A percentile compares a stretch with the other conserved stretches of the same genome.
These are phyloP conservation scores for Labeo calbasu DNA, from an alignment of 2,797 vertebrate genomes.

Conservation along the genomic window DNA sequence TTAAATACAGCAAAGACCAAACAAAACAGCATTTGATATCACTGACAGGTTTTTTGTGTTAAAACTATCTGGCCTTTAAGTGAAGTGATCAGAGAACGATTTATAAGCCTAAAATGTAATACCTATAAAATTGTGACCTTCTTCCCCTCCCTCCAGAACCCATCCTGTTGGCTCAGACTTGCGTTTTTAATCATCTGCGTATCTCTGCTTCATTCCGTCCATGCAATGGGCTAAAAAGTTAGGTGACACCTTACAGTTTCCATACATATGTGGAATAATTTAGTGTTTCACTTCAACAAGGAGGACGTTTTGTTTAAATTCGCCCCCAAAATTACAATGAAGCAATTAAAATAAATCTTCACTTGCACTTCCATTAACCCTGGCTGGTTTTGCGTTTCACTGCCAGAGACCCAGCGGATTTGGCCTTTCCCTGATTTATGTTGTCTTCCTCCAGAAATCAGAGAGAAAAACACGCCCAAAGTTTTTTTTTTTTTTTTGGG, in stretches of 20 bases:
- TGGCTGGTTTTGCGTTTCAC: slow-evolving; percentile 73
- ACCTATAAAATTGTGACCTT: slow-evolving; percentile 25
- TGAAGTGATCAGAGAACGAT: slow-evolving; percentile 43
- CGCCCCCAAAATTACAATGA: slow-evolving; percentile 71
- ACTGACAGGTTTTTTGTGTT: slow-evolving; percentile 15
- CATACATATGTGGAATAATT: slow-evolving; percentile 73
- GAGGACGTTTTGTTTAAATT: slow-evolving; percentile 77
- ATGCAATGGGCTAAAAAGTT: slow-evolving; percentile 57
- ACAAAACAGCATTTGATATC: background rate
- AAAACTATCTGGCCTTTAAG: slow-evolving; percentile 42
- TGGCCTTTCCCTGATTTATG: slow-evolving; percentile 76
- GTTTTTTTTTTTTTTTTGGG: slow-evolving; percentile 56
- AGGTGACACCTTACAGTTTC: slow-evolving; percentile 70
- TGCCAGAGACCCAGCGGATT: slow-evolving; percentile 66
- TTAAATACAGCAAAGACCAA: background rate
- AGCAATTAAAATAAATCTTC: slow-evolving; percentile 83
- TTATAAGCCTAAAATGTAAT: slow-evolving; percentile 43
- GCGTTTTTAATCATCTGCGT: slow-evolving; percentile 61
- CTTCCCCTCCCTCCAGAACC: slow-evolving; percentile 39
- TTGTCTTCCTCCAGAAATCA: slow-evolving; percentile 69
- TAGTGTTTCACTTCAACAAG: slow-evolving; percentile 72
- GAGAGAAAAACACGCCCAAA: slow-evolving; percentile 62
- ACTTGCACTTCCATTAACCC: slow-evolving; percentile 80
- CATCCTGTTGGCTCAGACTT: slow-evolving; percentile 51
- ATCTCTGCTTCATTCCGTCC: slow-evolving; percentile 56